phyloP scores from a whole-genome alignment of 2,888 invertebrate species.

The Ophion costatus region DNA sequence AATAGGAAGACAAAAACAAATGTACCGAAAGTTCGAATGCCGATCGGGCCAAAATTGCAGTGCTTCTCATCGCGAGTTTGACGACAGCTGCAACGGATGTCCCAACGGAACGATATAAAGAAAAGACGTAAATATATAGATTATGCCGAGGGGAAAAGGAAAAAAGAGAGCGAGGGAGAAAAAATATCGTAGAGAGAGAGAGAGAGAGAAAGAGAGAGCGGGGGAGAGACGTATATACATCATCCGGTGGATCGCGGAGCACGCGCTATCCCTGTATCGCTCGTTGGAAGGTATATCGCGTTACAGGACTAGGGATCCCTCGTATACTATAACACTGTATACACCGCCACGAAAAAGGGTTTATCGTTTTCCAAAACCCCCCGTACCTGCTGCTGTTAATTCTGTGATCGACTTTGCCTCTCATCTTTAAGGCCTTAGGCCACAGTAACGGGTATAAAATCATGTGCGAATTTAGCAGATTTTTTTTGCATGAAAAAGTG shows the following conservation, averaged over 20 bases:
- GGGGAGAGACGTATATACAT: conserved; percentile 32
- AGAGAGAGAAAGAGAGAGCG: conserved; percentile 23
- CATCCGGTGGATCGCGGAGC: conserved; percentile 62
- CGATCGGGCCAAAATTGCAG: conserved; percentile 37
- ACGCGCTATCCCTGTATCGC: conserved; percentile 69
- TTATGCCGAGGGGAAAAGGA: conserved; percentile 14
- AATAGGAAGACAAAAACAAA: neutral
- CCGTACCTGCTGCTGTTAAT: conserved; percentile 55
- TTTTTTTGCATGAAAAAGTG: too few relatives aligned
- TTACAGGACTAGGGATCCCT: conserved; percentile 74
- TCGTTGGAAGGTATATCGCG: conserved; percentile 76
- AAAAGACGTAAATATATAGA: conserved; percentile 28
- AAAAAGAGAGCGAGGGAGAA: conserved; percentile 22
- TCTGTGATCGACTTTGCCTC: conserved; percentile 45
- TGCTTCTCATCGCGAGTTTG: conserved; percentile 49
- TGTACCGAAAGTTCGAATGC: conserved; percentile 1
- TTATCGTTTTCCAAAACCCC: conserved; percentile 69
- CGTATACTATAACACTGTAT: conserved; percentile 73
- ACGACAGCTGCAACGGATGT: conserved; percentile 62
- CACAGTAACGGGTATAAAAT: too few relatives aligned
- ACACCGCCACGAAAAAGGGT: conserved; percentile 66
- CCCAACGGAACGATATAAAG: conserved; percentile 39
- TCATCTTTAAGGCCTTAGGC: conserved; percentile 5
- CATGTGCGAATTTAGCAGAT: too few relatives aligned
- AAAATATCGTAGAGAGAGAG: conserved; percentile 17